A percentile compares a stretch with the other conserved stretches of the same genome.
These are phyloP conservation scores for Bufo gargarizans DNA, from an alignment of 2,113 vertebrate genomes.

Conservation along the genomic window DNA sequence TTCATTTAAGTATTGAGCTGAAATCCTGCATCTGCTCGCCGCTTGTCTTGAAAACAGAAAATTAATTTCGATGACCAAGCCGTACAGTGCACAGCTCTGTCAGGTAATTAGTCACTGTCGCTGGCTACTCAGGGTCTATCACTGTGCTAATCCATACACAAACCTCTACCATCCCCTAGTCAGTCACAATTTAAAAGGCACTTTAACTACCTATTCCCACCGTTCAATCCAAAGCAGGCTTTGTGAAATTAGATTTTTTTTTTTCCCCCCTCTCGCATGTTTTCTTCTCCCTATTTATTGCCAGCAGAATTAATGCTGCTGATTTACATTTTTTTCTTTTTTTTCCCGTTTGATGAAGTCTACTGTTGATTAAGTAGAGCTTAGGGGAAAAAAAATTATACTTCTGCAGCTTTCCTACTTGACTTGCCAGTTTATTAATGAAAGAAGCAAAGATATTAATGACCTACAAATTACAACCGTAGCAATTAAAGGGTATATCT, in stretches of 20 bases:
- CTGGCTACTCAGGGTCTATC: slow-evolving; percentile 88
- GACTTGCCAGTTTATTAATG: slow-evolving; percentile 81
- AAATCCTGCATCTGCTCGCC: slow-evolving; percentile 82
- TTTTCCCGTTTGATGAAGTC: slow-evolving; percentile 74
- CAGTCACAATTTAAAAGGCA: slow-evolving; percentile 73
- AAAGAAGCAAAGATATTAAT: slow-evolving; percentile 77
- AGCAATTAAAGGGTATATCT: slow-evolving; percentile 77
- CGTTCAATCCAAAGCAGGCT: slow-evolving; percentile 62
- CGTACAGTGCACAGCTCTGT: slow-evolving; percentile 84
- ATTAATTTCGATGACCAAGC: slow-evolving; percentile 93
- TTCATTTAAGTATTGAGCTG: slow-evolving; percentile 87
- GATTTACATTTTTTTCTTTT: slow-evolving; percentile 75
- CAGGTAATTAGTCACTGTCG: slow-evolving; percentile 96
- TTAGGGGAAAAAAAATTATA: slow-evolving; percentile 66
- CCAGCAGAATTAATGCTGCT: slow-evolving; percentile 72
- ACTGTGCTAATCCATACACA: slow-evolving; percentile 89
- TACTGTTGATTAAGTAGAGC: slow-evolving; percentile 77
- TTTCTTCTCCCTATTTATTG: slow-evolving; percentile 70
- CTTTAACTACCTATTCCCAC: slow-evolving; percentile 73
- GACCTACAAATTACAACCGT: slow-evolving; percentile 73
- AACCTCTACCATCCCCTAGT: slow-evolving; percentile 76
- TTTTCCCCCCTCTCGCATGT: slow-evolving; percentile 66
- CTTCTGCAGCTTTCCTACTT: slow-evolving; percentile 69
- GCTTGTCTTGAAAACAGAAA: slow-evolving; percentile 84
- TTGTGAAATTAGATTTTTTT: slow-evolving; percentile 59